Evolutionary conservation across 2,797 vertebrate species (phyloP).

Genomic region (Diglossa cyanea): DNA sequence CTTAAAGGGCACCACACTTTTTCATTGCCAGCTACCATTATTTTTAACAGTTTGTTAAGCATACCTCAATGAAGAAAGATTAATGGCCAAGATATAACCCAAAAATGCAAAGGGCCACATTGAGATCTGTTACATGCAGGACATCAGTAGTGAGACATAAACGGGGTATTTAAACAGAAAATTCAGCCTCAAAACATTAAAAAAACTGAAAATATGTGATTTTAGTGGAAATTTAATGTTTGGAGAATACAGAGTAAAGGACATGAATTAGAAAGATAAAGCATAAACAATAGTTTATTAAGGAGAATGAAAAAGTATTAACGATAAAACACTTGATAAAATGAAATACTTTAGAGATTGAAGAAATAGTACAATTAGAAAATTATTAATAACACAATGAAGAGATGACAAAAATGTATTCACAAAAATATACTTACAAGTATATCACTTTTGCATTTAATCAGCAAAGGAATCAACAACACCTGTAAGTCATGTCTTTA

Average conservation of each 20-base stretch:
- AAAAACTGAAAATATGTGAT: not conserved
- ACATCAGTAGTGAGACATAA: not conserved
- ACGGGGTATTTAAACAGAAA: not conserved
- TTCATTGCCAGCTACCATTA: conserved; percentile 63
- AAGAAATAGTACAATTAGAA: not conserved
- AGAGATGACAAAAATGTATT: not conserved
- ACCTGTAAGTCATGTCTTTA: not conserved
- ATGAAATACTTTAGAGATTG: not conserved
- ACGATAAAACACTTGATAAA: not conserved
- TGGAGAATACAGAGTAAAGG: not conserved
- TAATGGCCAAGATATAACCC: conserved; percentile 38
- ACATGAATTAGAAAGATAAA: not conserved
- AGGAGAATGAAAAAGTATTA: not conserved
- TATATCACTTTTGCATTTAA: not conserved
- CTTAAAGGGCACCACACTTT: conserved; percentile 66
- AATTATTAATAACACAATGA: not conserved
- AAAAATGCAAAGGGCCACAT: not conserved
- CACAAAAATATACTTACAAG: not conserved
- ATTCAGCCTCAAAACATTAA: not conserved
- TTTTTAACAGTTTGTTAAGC: conserved; percentile 60
- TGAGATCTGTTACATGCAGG: not conserved
- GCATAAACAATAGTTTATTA: not conserved
- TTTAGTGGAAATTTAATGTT: not conserved
- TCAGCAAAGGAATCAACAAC: not conserved
- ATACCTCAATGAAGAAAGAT: conserved; percentile 46